Conservation (phyloP, 2,797 vertebrate species). For the Balearica regulorum region DNA sequence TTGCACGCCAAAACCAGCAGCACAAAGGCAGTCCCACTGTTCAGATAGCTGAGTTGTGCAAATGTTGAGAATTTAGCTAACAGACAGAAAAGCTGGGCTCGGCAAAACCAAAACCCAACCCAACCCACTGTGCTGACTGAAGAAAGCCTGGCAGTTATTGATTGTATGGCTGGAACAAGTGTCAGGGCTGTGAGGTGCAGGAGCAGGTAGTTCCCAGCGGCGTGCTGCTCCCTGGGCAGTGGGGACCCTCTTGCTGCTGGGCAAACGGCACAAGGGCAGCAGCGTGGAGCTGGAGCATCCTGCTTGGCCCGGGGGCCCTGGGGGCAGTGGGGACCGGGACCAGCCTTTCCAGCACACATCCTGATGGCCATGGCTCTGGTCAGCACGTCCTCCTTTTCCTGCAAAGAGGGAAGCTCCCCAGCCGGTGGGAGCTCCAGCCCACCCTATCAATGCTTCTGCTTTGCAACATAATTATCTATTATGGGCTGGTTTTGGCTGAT, state of each 20-base stretch:
- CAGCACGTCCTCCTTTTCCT: neutral
- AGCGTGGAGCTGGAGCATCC: accelerated
- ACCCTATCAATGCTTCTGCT: neutral
- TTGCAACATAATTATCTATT: neutral
- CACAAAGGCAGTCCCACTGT: accelerated
- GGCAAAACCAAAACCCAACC: neutral
- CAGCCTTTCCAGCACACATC: neutral
- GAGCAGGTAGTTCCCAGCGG: neutral
- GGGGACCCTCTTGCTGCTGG: neutral
- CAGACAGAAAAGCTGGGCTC: neutral
- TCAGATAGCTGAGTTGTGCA: neutral
- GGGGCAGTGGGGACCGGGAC: no score
- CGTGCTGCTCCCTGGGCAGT: accelerated
- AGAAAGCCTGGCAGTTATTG: neutral
- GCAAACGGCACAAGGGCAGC: neutral
- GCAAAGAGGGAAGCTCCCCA: neutral
- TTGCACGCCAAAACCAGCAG: neutral
- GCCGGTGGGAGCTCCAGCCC: neutral
- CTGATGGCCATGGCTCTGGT: neutral
- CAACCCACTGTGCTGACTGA: neutral
- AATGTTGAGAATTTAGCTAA: neutral
- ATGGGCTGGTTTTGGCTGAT: neutral
- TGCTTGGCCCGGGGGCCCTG: accelerated
- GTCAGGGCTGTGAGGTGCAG: neutral
- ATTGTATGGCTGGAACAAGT: neutral